Conservation (phyloP, 2,797 vertebrate species). For the Tiaroga cobitis region DNA sequence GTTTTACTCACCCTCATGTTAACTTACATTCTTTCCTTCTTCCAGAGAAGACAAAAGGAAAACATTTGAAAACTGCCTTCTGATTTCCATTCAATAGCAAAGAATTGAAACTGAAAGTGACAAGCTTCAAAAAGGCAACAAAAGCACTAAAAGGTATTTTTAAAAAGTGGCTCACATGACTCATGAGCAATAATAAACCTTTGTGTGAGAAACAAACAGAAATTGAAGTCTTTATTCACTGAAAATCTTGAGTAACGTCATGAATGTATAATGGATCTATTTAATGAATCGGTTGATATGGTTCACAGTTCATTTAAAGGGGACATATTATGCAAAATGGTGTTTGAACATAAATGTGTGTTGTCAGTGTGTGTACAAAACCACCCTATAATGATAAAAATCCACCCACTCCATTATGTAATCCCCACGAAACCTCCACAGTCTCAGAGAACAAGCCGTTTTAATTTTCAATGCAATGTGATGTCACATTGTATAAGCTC, state of each 20-base stretch:
- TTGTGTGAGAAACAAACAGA: background rate
- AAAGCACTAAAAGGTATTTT: background rate
- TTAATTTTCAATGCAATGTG: no score
- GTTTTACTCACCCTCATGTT: background rate
- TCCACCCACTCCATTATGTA: no score
- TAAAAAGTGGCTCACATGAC: background rate
- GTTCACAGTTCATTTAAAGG: background rate
- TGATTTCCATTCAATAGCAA: background rate
- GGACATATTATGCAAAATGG: no score
- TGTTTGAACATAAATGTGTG: no score
- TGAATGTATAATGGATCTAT: background rate
- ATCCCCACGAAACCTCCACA: no score
- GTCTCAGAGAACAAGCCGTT: no score
- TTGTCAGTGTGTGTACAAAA: no score
- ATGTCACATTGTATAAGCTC: no score
- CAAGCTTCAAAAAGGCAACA: background rate
- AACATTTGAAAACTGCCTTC: background rate
- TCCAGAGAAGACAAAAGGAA: background rate
- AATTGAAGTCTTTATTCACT: background rate
- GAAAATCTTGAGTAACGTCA: background rate
- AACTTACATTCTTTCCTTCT: background rate
- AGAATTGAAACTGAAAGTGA: background rate
- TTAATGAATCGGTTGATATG: background rate
- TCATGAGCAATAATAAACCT: background rate
- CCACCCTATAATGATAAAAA: no score